These are phyloP conservation scores for Apis laboriosa DNA, from an alignment of 1,140 invertebrate species.

Conservation along the genomic window DNA sequence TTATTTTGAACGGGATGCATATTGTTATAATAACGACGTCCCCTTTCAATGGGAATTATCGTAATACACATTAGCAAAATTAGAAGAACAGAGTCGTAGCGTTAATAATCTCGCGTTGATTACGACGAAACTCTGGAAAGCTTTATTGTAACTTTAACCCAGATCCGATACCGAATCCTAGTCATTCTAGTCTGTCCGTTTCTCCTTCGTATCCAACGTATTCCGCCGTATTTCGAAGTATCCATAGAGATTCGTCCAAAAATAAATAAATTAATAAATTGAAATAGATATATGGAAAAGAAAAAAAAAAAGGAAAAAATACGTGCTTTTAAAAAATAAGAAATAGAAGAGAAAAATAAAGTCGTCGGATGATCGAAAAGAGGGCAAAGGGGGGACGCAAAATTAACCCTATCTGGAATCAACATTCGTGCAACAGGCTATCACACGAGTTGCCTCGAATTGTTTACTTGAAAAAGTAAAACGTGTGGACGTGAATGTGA, in stretches of 20 bases:
- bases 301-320: background rate
- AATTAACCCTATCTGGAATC: conserved; percentile 38
- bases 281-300: no score
- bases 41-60: background rate
- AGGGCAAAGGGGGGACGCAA: background rate
- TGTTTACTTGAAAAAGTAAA: conserved; percentile 17
- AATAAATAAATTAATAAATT: background rate
- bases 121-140: background rate
- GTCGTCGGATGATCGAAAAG: background rate
- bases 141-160: background rate
- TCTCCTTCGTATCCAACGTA: background rate
- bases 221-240: background rate
- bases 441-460: background rate
- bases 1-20: background rate
- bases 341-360: background rate
- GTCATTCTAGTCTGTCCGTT: background rate
- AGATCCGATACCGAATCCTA: background rate
- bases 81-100: background rate
- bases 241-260: background rate
- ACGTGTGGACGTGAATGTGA: background rate
- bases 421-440: conserved; percentile 38
- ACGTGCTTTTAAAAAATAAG: background rate
- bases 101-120: background rate
- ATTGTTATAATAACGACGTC: background rate
- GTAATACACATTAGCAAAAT: background rate